Conservation (phyloP, 2,888 invertebrate species). For the Thereva unica region DNA sequence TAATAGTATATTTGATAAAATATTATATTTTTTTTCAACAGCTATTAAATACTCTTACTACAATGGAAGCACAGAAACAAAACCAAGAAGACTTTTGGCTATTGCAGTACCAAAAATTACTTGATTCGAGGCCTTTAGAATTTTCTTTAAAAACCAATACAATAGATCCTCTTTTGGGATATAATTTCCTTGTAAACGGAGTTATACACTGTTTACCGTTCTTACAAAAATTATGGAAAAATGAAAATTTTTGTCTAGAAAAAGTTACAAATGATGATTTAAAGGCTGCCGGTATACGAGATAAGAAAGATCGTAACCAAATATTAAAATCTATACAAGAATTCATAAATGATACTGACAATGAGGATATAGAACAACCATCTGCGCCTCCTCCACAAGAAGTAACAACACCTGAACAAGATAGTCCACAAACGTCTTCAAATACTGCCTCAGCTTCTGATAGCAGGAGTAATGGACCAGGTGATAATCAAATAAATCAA, state of each 20-base stretch:
- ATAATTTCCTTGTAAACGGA: slow-evolving; percentile 71
- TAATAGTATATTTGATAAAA: background rate
- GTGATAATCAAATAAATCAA: slow-evolving; percentile 53
- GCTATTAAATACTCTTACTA: slow-evolving; percentile 68
- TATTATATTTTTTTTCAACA: slow-evolving; percentile 52
- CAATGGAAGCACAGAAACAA: slow-evolving; percentile 68
- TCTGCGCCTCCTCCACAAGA: slow-evolving; percentile 49
- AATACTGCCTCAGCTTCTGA: no score
- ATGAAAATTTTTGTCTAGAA: slow-evolving; percentile 43
- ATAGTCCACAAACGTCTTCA: background rate
- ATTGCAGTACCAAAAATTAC: slow-evolving; percentile 78
- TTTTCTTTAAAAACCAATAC: slow-evolving; percentile 65
- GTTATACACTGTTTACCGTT: slow-evolving; percentile 78
- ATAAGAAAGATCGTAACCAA: slow-evolving; percentile 63
- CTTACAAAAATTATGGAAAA: slow-evolving; percentile 55
- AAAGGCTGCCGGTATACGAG: slow-evolving; percentile 63
- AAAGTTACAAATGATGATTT: slow-evolving; percentile 64
- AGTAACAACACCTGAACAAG: background rate
- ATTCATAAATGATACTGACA: slow-evolving; percentile 58
- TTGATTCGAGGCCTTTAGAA: slow-evolving; percentile 74
- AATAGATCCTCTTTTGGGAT: slow-evolving; percentile 70
- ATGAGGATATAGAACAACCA: slow-evolving; percentile 41
- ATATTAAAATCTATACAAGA: slow-evolving; percentile 67
- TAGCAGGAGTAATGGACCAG: slow-evolving; percentile 44
- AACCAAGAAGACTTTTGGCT: slow-evolving; percentile 70